Evolutionary conservation across 1,140 invertebrate genomes (phyloP).

Genomic region (Matsumurasca onukii): DNA sequence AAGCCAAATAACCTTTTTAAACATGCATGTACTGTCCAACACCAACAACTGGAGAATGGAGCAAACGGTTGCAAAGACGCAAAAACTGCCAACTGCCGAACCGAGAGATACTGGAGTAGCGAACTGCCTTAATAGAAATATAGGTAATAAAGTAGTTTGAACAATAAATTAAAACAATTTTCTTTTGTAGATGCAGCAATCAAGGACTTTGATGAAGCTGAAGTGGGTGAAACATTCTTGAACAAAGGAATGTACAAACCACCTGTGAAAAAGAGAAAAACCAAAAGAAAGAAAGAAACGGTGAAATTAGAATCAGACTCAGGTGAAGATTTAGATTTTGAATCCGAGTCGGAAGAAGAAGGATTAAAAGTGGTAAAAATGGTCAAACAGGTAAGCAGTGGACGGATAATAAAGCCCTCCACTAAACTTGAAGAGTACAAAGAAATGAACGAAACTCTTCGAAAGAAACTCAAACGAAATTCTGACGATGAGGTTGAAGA

Average conservation of each 20-base stretch:
- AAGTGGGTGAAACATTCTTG: neutral
- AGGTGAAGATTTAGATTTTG: neutral
- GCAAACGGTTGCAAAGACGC: no score
- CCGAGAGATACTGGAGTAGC: no score
- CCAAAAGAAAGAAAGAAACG: neutral
- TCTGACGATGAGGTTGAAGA: neutral
- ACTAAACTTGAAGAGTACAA: constrained; percentile 9
- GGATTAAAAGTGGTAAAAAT: neutral
- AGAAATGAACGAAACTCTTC: constrained; percentile 15
- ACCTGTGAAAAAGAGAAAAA: neutral
- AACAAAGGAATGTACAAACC: neutral
- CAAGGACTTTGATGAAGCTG: neutral
- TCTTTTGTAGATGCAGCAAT: neutral
- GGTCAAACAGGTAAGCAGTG: neutral
- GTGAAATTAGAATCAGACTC: neutral
- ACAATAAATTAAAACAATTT: constrained; percentile 6
- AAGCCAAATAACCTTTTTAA: no score
- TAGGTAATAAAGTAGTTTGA: no score
- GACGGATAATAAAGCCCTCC: neutral
- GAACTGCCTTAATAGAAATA: no score
- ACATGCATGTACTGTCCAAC: no score
- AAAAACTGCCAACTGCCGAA: no score
- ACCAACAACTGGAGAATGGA: no score
- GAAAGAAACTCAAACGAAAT: neutral
- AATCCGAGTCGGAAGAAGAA: neutral